Evolutionary conservation across 2,888 invertebrate species (phyloP), one percentile per base, ranked within the genome.

Genomic region (Trypoxylon attenuatum): DNA sequence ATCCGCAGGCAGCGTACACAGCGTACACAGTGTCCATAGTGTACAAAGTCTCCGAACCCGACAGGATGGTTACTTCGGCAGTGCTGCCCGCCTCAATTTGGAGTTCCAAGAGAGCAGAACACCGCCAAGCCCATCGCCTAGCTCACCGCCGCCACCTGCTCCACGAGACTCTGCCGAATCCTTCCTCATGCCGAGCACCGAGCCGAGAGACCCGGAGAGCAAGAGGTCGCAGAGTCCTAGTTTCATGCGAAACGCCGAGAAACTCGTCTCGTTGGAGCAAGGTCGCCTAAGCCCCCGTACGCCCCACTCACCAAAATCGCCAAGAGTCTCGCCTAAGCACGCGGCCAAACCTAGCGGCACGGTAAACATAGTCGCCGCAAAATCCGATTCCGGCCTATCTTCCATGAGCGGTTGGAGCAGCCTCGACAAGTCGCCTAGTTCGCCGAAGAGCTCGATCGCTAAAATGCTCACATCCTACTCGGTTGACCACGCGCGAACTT

Each of bases 351-450:
- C 88, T 27, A 23, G 49, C 16, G 89, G 89, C 69, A 90, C 89
- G 22, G 79, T 83, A 4, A 91, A 91, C 82, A 92, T 93, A 65
- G 91, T 92, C 1, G 90, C 93, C 3, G 92, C 94, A 0, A 95
- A 95, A 85, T 95, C 95, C 0, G 95, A 96, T 85, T 95, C 95
- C 0, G 95, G 95, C 0, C 87, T 96, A 50, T 95, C 95, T 0
- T 95, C 95, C 4, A 93, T 95, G 92, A 95, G 94, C 81, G 94
- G 95, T 2, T 94, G 95, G 91, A 94, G 94, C 8, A 94, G 94
- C 82, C 88, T 94, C 79, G 95, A 95, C 85, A 95, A 95, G 88
- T 94, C 95, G 25, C 95, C 95, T 2, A 93, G 93, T 21, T 95
- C 94, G 0, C 94, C 94, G 0, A 93, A 93, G 84, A 91, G 89